Evolutionary conservation across 2,113 vertebrate species (phyloP), one percentile per base, ranked within the genome.

Genomic region (Hipposideros armiger): DNA sequence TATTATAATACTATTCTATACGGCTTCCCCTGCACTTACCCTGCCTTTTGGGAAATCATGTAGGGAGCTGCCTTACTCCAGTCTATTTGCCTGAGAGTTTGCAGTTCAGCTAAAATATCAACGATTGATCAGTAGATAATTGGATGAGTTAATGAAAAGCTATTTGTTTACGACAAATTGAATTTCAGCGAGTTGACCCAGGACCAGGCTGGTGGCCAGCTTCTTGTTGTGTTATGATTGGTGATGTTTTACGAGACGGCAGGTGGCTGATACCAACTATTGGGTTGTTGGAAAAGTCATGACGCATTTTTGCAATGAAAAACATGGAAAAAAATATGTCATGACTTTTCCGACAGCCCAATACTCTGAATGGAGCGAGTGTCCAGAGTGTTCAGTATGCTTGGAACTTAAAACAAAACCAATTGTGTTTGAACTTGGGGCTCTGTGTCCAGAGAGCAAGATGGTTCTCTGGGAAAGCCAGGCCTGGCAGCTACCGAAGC

Each of bases 81-180:
- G 47, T n/a, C 47, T 56, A 24, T 93, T 87, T 87, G 60, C 76
- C 47, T 8, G 6, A 66, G 45, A 66, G 40, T 81, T 90, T 90
- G 56, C 9, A 64, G 76, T 58, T 77, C 73, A 20, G 76, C 58
- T 76, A 58, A 64, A 83, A 83, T 67, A 78, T 47, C 69, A 58
- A 22, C 81, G 80, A 92, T 82, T n/a, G 69, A 64, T 83, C 40
- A 87, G 52, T 58, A 50, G 50, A 69, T 91, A 78, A 91, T 66
- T 81, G 66, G 60, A 78, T 74, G 58, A 80, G 20, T 72, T 89
- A 80, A 96, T 67, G 67, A 90, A 95, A 94, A 95, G 11, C 32
- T 62, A 60, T 42, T 84, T 81, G 70, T 58, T 87, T 36, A 60
- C 19, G 40, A 78, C 69, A 91, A 88, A 60, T 52, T 47, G 96